A percentile compares a stretch with the other conserved stretches of the same genome.
These are phyloP conservation scores for Spinibarbus caldwelli DNA, from an alignment of 2,797 vertebrate genomes.

Conservation along the genomic window DNA sequence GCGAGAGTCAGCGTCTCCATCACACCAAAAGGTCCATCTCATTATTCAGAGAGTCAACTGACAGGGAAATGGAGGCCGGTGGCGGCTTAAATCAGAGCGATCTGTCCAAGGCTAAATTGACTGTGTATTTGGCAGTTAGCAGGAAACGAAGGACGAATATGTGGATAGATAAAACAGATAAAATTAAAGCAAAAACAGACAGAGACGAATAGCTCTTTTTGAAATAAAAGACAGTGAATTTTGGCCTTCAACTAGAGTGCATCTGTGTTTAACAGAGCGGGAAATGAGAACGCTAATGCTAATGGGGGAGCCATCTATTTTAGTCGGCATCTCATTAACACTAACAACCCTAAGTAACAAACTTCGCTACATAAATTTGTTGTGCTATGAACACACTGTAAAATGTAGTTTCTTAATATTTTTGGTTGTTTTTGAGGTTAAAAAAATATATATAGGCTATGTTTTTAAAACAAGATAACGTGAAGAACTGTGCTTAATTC, in stretches of 20 bases:
- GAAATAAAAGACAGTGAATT: background rate
- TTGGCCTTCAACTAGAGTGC: background rate
- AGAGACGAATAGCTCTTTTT: background rate
- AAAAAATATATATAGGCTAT: background rate
- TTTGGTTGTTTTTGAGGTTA: background rate
- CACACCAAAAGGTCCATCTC: slow-evolving; percentile 35
- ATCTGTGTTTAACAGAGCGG: slow-evolving; percentile 23
- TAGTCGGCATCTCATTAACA: slow-evolving; percentile 25
- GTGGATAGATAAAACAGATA: background rate
- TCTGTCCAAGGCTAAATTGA: background rate
- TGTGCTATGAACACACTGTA: background rate
- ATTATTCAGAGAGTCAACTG: slow-evolving; percentile 38
- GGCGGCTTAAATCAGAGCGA: slow-evolving; percentile 27
- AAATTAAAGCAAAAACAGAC: background rate
- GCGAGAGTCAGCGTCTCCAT: background rate
- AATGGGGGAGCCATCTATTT: slow-evolving; percentile 30
- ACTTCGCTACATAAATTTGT: background rate
- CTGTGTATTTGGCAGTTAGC: background rate
- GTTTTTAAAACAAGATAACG: background rate
- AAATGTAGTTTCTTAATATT: background rate
- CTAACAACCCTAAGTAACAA: slow-evolving; percentile 9
- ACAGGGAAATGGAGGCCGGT: slow-evolving; percentile 34
- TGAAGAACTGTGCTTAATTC: background rate
- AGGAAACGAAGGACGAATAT: background rate
- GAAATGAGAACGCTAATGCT: slow-evolving; percentile 27